phyloP scores from a whole-genome alignment of 2,797 vertebrate genomes.

The Alauda arvensis region DNA sequence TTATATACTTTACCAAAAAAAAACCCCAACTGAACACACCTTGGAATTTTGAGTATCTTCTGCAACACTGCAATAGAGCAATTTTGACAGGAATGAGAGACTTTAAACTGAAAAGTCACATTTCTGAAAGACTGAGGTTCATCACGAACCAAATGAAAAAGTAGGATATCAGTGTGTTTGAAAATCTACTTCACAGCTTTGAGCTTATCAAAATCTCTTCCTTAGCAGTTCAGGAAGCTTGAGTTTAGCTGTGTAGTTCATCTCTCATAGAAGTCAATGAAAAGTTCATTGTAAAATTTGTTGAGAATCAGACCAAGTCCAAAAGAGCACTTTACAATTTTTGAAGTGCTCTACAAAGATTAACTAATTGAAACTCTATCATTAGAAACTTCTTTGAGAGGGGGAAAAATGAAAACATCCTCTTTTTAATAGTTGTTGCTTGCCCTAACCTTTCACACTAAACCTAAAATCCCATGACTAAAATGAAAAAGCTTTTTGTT shows the following conservation, averaged over 20 bases:
- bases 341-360: neutral
- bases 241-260: neutral
- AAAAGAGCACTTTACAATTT: neutral
- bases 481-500: constrained; percentile 51
- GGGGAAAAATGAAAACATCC: constrained; percentile 4
- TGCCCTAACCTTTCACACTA: constrained; percentile 19
- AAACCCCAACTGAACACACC: fast-evolving
- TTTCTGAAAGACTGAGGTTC: neutral
- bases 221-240: neutral
- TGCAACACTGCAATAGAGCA: neutral
- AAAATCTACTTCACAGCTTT: neutral
- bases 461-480: constrained; percentile 17
- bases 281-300: neutral
- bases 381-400: constrained; percentile 14
- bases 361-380: neutral
- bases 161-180: neutral
- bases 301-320: neutral
- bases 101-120: neutral
- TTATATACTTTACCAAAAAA: neutral
- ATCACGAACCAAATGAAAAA: neutral
- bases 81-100: neutral
- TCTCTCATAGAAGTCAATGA: neutral
- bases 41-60: neutral
- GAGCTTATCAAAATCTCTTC: neutral
- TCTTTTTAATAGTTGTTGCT: neutral